A percentile compares a stretch with the other conserved stretches of the same genome.
phyloP scores from a whole-genome alignment of 2,797 vertebrate species.

The Epinephelus malabaricus region DNA sequence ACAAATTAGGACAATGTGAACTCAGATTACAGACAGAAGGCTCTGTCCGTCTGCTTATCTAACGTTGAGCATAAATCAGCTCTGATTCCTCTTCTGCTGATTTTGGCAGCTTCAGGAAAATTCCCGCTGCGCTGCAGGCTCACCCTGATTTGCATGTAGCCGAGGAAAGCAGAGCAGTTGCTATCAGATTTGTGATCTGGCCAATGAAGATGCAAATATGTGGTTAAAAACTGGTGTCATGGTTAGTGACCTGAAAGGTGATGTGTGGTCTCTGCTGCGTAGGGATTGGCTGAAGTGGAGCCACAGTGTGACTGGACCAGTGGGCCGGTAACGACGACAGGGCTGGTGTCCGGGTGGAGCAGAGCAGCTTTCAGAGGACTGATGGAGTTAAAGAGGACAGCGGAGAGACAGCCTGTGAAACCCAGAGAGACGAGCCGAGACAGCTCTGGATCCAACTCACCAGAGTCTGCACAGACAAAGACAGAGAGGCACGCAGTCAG shows the following conservation, averaged over 20 bases:
- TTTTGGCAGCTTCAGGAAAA: not conserved
- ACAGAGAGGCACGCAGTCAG: not conserved
- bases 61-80: too few species aligned
- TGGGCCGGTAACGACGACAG: constrained; percentile 85
- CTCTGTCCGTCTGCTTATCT: too few species aligned
- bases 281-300: constrained; percentile 82
- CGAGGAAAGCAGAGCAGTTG: not conserved
- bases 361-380: constrained; percentile 93
- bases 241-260: constrained; percentile 88
- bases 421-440: constrained; percentile 88
- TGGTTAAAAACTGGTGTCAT: not conserved
- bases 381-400: constrained; percentile 92
- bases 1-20: too few species aligned
- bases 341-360: constrained; percentile 82
- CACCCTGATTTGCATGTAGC: not conserved
- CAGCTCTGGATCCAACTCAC: constrained; percentile 88
- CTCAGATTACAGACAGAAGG: too few species aligned
- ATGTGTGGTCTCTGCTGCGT: constrained; percentile 89
- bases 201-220: too few species aligned
- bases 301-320: constrained; percentile 89
- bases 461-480: constrained; percentile 77
- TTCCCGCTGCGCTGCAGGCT: too few species aligned
- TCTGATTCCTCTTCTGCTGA: too few species aligned
- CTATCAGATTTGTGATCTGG: too few species aligned
- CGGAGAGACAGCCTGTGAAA: constrained; percentile 93